Base-by-base conservation (phyloP, 2,797 vertebrate species). In the Chloroceryle amazona region DNA sequence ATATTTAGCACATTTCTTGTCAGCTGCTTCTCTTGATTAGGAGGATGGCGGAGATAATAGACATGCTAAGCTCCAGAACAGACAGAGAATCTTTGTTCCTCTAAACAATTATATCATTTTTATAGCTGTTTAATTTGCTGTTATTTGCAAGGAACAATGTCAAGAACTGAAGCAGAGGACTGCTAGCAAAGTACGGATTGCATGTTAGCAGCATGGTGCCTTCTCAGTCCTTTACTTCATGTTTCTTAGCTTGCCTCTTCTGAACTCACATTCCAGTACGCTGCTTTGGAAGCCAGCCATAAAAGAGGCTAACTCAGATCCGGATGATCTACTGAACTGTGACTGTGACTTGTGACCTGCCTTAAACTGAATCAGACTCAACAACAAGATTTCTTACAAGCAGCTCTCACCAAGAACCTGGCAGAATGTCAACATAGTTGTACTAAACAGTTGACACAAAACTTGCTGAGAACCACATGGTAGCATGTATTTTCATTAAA, bases 261-360 rank as follows among this genome's bases (percentile, higher is more conserved):
- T 85, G 54, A 92, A 79, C 72, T 83, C 46, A 25, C 23, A 47
- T 49, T 82, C 76, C 51, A 71, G 62, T 58, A 61, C 11, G 1
- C 52, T 73, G 31, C 44, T 88, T 94, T 96, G 74, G 86, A 96
- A 96, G 63, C n/a, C 62, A 81, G 81, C 79, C 79, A 79, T 91
- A 86, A 91, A 73, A 74, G 84, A 86, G 79, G 67, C 71, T 52
- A 94, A 60, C 60, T 91, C 57, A 67, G 81, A 94, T 67, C 83
- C 85, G 51, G 70, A 88, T 96, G 94, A 96, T 97, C 85, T 87
- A 63, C 72, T 97, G 90, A 97, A 93, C 95, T 94, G 84, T 95
- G 93, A 93, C 67, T 58, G 92, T 94, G 76, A 93, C 96, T 92
- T 95, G 93, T 82, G 80, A 96, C 88, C 91, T 85, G 70, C 72